Base-by-base conservation (phyloP, 2,888 invertebrate genomes). In the Cephus nigrinus region DNA sequence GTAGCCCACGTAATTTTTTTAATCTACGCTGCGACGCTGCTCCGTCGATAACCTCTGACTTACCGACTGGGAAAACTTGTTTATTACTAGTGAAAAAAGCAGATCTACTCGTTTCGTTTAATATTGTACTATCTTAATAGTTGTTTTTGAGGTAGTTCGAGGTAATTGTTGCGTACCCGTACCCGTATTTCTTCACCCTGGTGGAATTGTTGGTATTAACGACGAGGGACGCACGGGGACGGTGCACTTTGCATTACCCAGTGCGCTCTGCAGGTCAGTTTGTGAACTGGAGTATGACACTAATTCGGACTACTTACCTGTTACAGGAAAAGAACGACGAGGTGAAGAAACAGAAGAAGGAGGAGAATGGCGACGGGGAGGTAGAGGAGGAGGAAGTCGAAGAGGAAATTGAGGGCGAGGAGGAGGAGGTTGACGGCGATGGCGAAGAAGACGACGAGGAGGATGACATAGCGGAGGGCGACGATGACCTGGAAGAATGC, bases 321-420 rank as follows among this genome's bases (percentile, higher is more conserved):
- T 71, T 71, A 71, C 79, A 96, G 95, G 96, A 96, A 84, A 96
- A 96, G 92, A 93, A 93, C 84, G 95, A 95, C 79, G 96, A 96
- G 80, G 94, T 94, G 84, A 96, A 96, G 93, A 96, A 96, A 92
- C 94, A 95, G 92, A 95, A 95, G 93, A 96, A 95, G 92, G 96
- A 96, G 89, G 96, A 96, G 90, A 96, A 96, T 88, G 96, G 95
- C 55, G 95, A 94, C 78, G 95, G 94, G 35, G 94, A 94, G 80
- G 93, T 93, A 82, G 93, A 93, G 12, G 94, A 93, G 34, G 93
- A 93, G 73, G 93, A 92, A 30, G 92, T 93, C 81, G 93, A 93
- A 80, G 93, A 95, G 84, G 95, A 95, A 75, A 95, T 95, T 79
- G 95, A 95, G 79, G 94, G 94, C 81, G 94, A 94, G 79, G 94